Conservation (phyloP, 2,888 invertebrate genomes). For the Drosophila atroscutellata region DNA sequence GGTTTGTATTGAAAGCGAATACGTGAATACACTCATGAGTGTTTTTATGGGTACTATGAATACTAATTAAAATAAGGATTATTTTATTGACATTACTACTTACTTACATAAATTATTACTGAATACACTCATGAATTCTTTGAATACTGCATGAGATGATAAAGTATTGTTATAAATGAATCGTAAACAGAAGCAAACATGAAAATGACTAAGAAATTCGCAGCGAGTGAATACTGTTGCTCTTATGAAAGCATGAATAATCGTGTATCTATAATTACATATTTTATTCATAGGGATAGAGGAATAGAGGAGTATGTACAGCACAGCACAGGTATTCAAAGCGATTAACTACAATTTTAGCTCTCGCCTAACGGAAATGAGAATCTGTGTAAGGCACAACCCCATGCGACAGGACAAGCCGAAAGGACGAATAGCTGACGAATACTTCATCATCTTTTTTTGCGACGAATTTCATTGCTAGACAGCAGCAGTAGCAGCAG, state of each 20-base stretch:
- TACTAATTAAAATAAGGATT: neutral
- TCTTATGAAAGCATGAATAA: slow-evolving; percentile 17
- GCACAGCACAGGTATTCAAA: slow-evolving; percentile 37
- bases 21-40: slow-evolving; percentile 22
- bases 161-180: neutral
- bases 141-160: neutral
- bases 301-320: neutral
- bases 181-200: neutral
- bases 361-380: slow-evolving; percentile 45
- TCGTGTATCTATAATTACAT: slow-evolving; percentile 32
- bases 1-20: neutral
- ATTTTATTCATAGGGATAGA: slow-evolving; percentile 34
- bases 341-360: slow-evolving; percentile 51
- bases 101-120: too few species aligned
- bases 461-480: slow-evolving; percentile 33
- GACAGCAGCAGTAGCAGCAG: slow-evolving; percentile 11
- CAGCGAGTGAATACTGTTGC: neutral
- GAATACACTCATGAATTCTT: neutral
- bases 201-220: neutral
- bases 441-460: slow-evolving; percentile 49
- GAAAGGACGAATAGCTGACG: slow-evolving; percentile 38
- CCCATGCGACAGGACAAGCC: slow-evolving; percentile 10
- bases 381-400: slow-evolving; percentile 34
- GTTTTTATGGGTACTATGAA: slow-evolving; percentile 15
- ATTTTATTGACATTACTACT: too few species aligned